Percentiles rank a stretch among this genome's conserved stretches.
Conservation (phyloP, 1,140 invertebrate genomes). For the Achroia grisella region DNA sequence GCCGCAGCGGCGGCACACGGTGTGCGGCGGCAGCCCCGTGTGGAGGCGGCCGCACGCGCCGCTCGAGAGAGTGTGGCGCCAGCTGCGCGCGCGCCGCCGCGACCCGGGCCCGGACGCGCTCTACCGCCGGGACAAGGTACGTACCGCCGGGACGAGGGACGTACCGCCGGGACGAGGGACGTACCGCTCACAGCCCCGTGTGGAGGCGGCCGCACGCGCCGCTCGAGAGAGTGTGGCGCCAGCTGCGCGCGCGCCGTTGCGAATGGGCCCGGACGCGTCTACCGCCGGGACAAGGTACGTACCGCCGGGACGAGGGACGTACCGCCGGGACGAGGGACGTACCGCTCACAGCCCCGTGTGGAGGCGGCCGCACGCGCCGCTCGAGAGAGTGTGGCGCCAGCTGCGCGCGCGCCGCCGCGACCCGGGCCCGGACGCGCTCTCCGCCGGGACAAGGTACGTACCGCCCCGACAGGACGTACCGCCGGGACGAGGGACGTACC, state of each 20-base stretch:
- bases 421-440: constrained; percentile 36
- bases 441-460: constrained; percentile 52
- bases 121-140: constrained; percentile 90
- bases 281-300: constrained; percentile 55
- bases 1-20: constrained; percentile 87
- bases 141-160: no score
- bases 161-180: no score
- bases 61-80: constrained; percentile 75
- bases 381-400: constrained; percentile 45
- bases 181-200: no score
- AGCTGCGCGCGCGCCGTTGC: constrained; percentile 27
- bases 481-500: no score
- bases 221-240: constrained; percentile 48
- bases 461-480: no score
- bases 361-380: no score
- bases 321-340: no score
- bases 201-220: no score
- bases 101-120: constrained; percentile 78
- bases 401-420: constrained; percentile 31
- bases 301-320: no score
- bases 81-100: constrained; percentile 76
- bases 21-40: constrained; percentile 85
- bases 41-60: constrained; percentile 70
- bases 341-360: no score
- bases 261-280: constrained; percentile 35